Evolutionary conservation across 2,797 vertebrate genomes (phyloP).

Genomic region (Periophthalmus magnuspinnatus): DNA sequence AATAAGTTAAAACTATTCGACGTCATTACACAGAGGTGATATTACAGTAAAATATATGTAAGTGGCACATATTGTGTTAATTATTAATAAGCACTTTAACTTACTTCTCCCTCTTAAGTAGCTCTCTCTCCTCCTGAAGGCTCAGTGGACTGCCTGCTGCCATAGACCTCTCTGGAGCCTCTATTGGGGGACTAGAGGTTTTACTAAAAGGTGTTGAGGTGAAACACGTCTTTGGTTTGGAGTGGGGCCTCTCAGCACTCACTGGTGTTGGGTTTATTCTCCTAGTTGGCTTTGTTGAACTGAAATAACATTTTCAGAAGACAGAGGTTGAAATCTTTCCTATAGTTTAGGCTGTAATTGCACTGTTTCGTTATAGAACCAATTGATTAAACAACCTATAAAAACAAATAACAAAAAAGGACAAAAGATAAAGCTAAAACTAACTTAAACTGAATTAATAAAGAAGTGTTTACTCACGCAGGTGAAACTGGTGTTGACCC

Average conservation of each 20-base stretch:
- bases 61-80: neutral
- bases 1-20: too few relatives aligned
- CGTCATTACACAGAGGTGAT: too few relatives aligned
- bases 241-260: slow-evolving; percentile 87
- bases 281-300: slow-evolving; percentile 88
- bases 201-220: slow-evolving; percentile 90
- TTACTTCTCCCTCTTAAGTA: slow-evolving; percentile 92
- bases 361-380: neutral
- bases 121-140: slow-evolving; percentile 92
- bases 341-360: neutral
- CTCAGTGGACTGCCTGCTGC: slow-evolving; percentile 72
- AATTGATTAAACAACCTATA: too few relatives aligned
- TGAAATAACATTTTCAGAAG: slow-evolving; percentile 50
- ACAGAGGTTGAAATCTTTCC: neutral
- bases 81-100: neutral
- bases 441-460: neutral
- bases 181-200: slow-evolving; percentile 65
- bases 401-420: too few relatives aligned
- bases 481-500: slow-evolving; percentile 75
- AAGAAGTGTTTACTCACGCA: slow-evolving; percentile 73
- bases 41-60: too few relatives aligned
- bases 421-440: too few relatives aligned
- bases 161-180: slow-evolving; percentile 49
- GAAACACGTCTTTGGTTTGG: slow-evolving; percentile 95
- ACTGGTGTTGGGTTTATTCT: slow-evolving; percentile 97